Percentiles rank a stretch among this genome's conserved stretches.
These are phyloP conservation scores for Cryptotermes secundus DNA, from an alignment of 1,140 invertebrate species.

Conservation along the genomic window DNA sequence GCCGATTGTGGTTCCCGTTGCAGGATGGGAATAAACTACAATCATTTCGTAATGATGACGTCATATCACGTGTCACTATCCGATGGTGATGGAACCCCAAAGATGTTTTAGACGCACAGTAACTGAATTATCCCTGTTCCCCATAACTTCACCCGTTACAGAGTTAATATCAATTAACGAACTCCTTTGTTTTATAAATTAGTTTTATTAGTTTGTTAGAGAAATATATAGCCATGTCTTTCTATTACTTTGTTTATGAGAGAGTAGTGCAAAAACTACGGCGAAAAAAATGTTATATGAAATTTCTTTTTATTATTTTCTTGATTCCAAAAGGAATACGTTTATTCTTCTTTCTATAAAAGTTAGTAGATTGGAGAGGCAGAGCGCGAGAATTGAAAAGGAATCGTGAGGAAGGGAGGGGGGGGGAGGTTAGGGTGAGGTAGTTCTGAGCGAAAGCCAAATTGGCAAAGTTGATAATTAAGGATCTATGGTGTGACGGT, in stretches of 20 bases:
- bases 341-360: not conserved
- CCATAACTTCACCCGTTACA: not conserved
- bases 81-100: no score
- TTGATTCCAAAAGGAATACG: not conserved
- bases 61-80: no score
- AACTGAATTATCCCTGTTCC: no score
- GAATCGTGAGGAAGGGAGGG: not conserved
- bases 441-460: not conserved
- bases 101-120: no score
- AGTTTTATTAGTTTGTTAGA: not conserved
- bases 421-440: not conserved
- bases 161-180: not conserved
- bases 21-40: no score
- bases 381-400: conserved; percentile 30
- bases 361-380: not conserved
- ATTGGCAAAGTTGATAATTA: conserved; percentile 18
- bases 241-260: no score
- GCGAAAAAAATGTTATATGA: no score
- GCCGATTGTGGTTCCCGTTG: no score
- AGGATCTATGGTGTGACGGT: not conserved
- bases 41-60: no score
- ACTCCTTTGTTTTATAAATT: not conserved
- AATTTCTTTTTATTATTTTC: not conserved
- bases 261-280: no score
- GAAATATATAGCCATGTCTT: not conserved